Evolutionary conservation across 2,888 invertebrate species (phyloP), one percentile per base, ranked within the genome.

Genomic region (Autographa pulchrina): DNA sequence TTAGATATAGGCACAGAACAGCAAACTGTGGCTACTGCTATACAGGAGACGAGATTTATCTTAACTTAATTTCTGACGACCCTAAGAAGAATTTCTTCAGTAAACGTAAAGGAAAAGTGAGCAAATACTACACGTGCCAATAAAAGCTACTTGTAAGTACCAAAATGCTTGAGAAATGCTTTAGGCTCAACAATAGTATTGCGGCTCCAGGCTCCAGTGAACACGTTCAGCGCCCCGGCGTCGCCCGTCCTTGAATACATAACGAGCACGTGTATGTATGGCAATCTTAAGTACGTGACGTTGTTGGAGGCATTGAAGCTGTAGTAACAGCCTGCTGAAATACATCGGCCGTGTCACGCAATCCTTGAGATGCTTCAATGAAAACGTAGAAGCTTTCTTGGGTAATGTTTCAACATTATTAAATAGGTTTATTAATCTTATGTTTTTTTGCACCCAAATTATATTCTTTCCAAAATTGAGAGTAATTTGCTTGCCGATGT

Each of bases 241-340:
- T 56, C 20, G 25, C 20, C 54, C 25, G 11, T 20, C 25, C 54
- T 11, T 14, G 20, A 25, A 25, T 25, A 56, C 54, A 54, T 54
- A 20, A 56, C 54, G 54, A 20, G 54, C 54, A 56, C 54, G 54
- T 56, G 9, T 25, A 56, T 56, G 54, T 56, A 56, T 56, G 54
- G 54, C 54, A 56, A 56, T 56, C 54, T 43, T 48, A 62, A n/a
- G 48, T 31, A 48, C 48, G 48, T 62, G 16, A 31, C 62, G 25
- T 48, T 62, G 43, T 20, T 56, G 25, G n/a, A n/a, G n/a, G 25
- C 25, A 25, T 25, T 25, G 20, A 11, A 25, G 54, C 18, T 20
- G 20, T 18, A 20, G 20, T 9, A 38, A 11, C 54, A 56, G 48
- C 6, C 25, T 56, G 54, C 13, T 25, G 54, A 56, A 56, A 25